Evolutionary conservation across 2,113 vertebrate genomes (phyloP).

Genomic region (Indicator maculatus): DNA sequence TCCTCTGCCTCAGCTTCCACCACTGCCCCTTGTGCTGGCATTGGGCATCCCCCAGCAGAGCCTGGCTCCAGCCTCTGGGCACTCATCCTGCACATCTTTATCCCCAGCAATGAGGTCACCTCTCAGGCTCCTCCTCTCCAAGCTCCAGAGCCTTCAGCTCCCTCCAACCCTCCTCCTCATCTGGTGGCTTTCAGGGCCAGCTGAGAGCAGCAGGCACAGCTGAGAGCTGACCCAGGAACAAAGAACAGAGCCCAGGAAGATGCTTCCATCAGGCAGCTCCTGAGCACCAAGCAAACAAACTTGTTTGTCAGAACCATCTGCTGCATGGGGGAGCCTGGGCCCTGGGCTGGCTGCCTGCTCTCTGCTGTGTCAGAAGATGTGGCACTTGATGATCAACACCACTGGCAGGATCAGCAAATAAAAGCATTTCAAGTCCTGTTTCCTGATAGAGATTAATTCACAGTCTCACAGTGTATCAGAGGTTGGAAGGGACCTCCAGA

Average conservation of each 20-base stretch:
- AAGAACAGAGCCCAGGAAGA: not conserved
- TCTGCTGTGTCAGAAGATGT: not conserved
- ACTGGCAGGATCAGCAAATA: not conserved
- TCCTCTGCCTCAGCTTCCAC: too few species aligned
- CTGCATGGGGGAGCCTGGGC: not conserved
- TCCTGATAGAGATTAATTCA: not conserved
- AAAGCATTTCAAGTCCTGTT: not conserved
- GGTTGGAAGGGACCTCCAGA: too few species aligned
- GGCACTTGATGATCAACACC: not conserved
- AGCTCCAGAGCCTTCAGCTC: too few species aligned
- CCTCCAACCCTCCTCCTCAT: not conserved
- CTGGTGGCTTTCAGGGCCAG: not conserved
- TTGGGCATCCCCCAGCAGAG: too few species aligned
- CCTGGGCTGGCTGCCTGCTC: not conserved
- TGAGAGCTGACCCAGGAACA: not conserved
- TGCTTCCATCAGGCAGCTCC: not conserved
- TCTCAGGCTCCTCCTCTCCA: too few species aligned
- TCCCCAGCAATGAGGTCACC: too few species aligned
- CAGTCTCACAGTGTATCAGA: too few species aligned
- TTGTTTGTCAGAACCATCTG: conserved; percentile 43
- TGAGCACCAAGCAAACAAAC: not conserved
- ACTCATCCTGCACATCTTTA: too few species aligned
- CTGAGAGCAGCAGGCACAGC: not conserved
- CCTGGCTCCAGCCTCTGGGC: too few species aligned
- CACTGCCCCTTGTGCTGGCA: too few species aligned